These are phyloP conservation scores for Imbricaverruca yamaguchii DNA, from an alignment of 2,888 invertebrate species.

Conservation along the genomic window DNA sequence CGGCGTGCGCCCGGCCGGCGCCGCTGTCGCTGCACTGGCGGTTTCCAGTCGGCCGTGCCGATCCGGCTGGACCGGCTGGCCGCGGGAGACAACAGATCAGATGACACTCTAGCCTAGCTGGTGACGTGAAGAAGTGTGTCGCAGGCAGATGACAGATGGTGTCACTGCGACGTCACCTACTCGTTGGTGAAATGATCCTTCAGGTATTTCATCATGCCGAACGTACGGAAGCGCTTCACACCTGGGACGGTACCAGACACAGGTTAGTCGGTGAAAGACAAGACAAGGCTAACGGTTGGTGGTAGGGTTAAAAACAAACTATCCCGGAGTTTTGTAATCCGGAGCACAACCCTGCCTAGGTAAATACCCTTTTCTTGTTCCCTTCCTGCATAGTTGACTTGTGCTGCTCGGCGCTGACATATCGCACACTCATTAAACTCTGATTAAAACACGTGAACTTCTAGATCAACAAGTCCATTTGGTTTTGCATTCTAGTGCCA, in stretches of 20 bases:
- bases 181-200: constrained; percentile 57
- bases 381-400: no score
- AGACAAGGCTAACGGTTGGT: no score
- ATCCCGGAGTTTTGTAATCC: no score
- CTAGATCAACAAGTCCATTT: no score
- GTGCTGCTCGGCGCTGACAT: no score
- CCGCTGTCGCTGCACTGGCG: neutral
- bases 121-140: constrained; percentile 2
- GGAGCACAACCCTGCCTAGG: no score
- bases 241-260: constrained; percentile 39
- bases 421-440: no score
- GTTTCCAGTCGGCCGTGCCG: neutral
- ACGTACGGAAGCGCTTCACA: constrained; percentile 83
- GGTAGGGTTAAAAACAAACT: no score
- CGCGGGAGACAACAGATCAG: neutral
- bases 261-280: neutral
- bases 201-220: constrained; percentile 95
- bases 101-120: constrained; percentile 14
- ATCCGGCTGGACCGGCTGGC: neutral
- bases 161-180: neutral
- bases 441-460: no score
- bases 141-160: neutral
- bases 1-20: neutral
- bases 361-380: no score
- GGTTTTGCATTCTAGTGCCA: no score